Base-by-base conservation (phyloP, 2,797 vertebrate genomes). In the Sebastiscus tertius region DNA sequence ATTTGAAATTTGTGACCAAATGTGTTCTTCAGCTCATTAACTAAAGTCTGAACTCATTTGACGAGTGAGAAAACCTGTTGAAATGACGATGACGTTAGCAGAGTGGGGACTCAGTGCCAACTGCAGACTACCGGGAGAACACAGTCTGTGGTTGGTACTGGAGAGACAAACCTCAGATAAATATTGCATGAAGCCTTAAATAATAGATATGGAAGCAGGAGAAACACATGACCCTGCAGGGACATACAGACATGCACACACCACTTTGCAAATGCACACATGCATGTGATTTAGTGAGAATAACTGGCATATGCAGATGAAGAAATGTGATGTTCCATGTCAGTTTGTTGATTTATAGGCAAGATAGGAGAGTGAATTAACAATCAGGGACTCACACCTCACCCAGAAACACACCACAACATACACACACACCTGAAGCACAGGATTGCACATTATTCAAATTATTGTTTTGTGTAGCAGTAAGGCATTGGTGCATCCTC, bases 151-250 rank as follows among this genome's bases (percentile, higher is more conserved):
- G 72, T 66, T 73, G 79, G 84, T 74, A 70, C 81, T 42, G n/a
- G 68, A 80, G 88, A 85, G 86, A 89, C 82, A 91, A 87, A 87
- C 84, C 59, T 87, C 64, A 42, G 64, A 86, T 93, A 63, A 89
- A 92, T 91, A 85, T 82, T 92, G 54, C 55, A 92, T 85, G 75
- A 86, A 20, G 3, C 20, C 66, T 68, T 83, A 60, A 92, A 93
- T 93, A 90, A 92, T 89, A 85, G 69, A 90, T 85, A 6, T 6
- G 59, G 70, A 87, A 83, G 83, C 63, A 34, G 76, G 33, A 83
- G 65, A 74, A 90, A 86, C 79, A 82, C 86, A 85, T 7, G 20
- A 73, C 69, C 80, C 83, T 79, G 69, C 56, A 83, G 80, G 82
- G 79, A 80, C 27, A 14, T 7, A 42, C 64, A 68, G 5, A 31